Conservation (phyloP, 2,113 vertebrate species). For the Eolophus roseicapilla region DNA sequence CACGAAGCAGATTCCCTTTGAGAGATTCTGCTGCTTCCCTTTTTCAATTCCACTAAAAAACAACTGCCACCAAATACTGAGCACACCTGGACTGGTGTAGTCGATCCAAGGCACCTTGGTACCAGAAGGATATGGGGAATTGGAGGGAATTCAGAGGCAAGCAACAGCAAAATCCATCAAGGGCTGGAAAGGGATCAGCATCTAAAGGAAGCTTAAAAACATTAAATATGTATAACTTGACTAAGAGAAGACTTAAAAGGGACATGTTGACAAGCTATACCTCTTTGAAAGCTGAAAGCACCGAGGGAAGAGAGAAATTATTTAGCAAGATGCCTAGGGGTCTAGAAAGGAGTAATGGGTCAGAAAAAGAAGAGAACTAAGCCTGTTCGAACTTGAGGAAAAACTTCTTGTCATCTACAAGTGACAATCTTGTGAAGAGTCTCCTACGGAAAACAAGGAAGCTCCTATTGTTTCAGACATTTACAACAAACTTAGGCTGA, state of each 20-base stretch:
- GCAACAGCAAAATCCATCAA: constrained; percentile 45
- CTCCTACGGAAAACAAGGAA: neutral
- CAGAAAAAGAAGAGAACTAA: neutral
- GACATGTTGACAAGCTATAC: constrained; percentile 57
- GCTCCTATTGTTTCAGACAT: neutral
- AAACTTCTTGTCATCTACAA: neutral
- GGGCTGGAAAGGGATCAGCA: constrained; percentile 40
- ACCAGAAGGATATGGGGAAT: neutral
- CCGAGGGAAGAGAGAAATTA: neutral
- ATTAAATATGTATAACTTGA: constrained; percentile 61
- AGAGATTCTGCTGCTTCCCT: constrained; percentile 28
- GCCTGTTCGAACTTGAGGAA: neutral
- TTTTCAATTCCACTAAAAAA: constrained; percentile 25
- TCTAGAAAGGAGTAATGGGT: neutral
- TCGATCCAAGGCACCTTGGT: constrained; percentile 25
- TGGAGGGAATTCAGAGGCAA: constrained; percentile 39
- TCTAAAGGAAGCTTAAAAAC: constrained; percentile 57
- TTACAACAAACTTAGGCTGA: neutral
- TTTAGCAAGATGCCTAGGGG: neutral
- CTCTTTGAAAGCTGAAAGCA: constrained; percentile 52
- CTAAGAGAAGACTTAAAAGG: constrained; percentile 55
- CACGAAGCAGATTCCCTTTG: constrained; percentile 26
- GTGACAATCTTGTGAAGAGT: neutral
- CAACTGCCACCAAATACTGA: neutral
- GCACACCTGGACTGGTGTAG: neutral